Percentiles rank a stretch among this genome's conserved stretches.
These are phyloP conservation scores for Lerista edwardsae DNA, from an alignment of 2,797 vertebrate genomes.

Conservation along the genomic window DNA sequence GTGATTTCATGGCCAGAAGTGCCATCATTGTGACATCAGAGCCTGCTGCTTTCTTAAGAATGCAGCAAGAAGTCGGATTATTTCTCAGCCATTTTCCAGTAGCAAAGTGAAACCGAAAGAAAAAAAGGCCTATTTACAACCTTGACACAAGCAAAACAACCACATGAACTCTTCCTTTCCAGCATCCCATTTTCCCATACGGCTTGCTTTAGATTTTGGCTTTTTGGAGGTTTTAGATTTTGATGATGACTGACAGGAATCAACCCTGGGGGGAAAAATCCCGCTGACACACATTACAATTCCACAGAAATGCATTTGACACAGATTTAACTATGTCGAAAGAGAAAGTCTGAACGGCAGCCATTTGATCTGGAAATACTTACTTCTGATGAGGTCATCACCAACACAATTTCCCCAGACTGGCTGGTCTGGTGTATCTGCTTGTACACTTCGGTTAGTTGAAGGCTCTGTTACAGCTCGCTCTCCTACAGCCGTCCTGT, in stretches of 20 bases:
- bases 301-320: slow-evolving; percentile 59
- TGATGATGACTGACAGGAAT: slow-evolving; percentile 43
- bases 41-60: no score
- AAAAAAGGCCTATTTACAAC: no score
- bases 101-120: not conserved
- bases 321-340: slow-evolving; percentile 58
- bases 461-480: slow-evolving; percentile 68
- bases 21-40: no score
- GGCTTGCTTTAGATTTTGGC: slow-evolving; percentile 22
- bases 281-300: slow-evolving; percentile 17
- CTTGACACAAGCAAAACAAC: no score
- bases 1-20: no score
- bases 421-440: slow-evolving; percentile 78
- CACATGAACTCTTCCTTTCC: no score
- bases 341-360: slow-evolving; percentile 51
- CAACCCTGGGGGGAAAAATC: slow-evolving; percentile 55
- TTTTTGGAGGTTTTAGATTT: slow-evolving; percentile 14
- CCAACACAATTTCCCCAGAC: slow-evolving; percentile 77
- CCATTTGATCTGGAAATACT: slow-evolving; percentile 75
- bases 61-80: no score
- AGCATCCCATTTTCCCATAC: no score
- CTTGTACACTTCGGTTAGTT: slow-evolving; percentile 73
- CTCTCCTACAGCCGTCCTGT: slow-evolving; percentile 72
- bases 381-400: slow-evolving; percentile 90
- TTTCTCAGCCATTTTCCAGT: no score